Base-by-base conservation (phyloP, 2,113 vertebrate genomes). In the Petrocephalus microphthalmus region DNA sequence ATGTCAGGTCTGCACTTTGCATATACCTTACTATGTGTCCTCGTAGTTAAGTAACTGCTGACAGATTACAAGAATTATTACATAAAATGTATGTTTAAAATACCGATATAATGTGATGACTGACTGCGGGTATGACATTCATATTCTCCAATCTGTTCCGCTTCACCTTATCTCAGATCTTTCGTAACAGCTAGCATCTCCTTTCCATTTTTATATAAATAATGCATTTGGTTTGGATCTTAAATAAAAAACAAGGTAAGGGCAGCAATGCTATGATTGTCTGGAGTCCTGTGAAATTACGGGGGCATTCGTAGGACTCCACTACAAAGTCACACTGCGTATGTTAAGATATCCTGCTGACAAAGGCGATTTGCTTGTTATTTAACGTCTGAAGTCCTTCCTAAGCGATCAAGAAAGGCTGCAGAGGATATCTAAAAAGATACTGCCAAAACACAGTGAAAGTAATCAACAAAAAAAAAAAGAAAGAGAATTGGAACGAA, bases 301-400 rank as follows among this genome's bases (percentile, higher is more conserved):
- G 7, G 49, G 25, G 20, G 29, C 67, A 49, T 25, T 91, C 88
- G 88, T 89, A 91, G 91, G 71, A 82, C 85, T 87, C 22, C 87
- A 92, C 11, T 90, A 92, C 89, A 91, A 94, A 91, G 88, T 56
- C 53, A 87, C 88, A 83, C 89, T 84, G 90, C 89, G 92, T 88
- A 81, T 92, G 92, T 93, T 91, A 91, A 89, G 93, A 92, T 91
- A 93, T 89, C 83, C 37, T 42, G 83, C 91, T 91, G 90, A 89
- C 89, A 92, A 93, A 93, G 92, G 88, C 87, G 88, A 93, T 94
- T 93, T 91, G 82, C 88, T 64, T 86, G 89, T 86, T 88, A 90
- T 89, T 88, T 60, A 88, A 83, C 90, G 92, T 92, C 67, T 52
- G 90, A 91, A 88, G 89, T 92, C 51, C 86, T 37, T 37, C 60